Conservation (phyloP, 2,888 invertebrate genomes). For the Mechanitis messenoides region DNA sequence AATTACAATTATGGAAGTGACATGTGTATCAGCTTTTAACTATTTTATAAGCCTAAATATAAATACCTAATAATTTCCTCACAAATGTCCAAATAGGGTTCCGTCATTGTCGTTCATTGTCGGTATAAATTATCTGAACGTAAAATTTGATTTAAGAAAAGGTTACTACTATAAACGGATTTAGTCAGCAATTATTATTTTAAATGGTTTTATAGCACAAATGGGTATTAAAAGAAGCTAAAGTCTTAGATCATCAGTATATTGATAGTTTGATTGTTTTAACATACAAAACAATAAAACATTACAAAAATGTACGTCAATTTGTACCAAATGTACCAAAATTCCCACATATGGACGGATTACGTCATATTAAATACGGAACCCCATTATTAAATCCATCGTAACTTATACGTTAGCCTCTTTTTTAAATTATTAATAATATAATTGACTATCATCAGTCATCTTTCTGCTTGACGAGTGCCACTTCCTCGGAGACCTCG, state of each 20-base stretch:
- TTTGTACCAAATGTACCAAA: too few species aligned
- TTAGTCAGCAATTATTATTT: too few species aligned
- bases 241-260: too few species aligned
- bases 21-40: not conserved
- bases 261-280: too few species aligned
- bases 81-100: not conserved
- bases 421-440: conserved; percentile 5
- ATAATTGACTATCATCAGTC: conserved; percentile 35
- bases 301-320: too few species aligned
- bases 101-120: not conserved
- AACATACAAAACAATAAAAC: too few species aligned
- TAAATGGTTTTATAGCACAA: too few species aligned
- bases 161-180: not conserved
- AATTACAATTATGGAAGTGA: not conserved
- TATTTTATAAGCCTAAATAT: not conserved
- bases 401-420: not conserved
- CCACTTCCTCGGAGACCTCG: conserved; percentile 59
- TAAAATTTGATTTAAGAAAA: too few species aligned
- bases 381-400: conserved; percentile 8
- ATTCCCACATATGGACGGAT: too few species aligned
- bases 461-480: conserved; percentile 51
- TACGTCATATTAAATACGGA: not conserved
- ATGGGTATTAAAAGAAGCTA: too few species aligned
- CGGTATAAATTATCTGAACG: too few species aligned
- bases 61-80: not conserved